Percentiles rank a stretch among this genome's conserved stretches.
Evolutionary conservation across 2,888 invertebrate genomes (phyloP).

Genomic region (Phortica okadai): DNA sequence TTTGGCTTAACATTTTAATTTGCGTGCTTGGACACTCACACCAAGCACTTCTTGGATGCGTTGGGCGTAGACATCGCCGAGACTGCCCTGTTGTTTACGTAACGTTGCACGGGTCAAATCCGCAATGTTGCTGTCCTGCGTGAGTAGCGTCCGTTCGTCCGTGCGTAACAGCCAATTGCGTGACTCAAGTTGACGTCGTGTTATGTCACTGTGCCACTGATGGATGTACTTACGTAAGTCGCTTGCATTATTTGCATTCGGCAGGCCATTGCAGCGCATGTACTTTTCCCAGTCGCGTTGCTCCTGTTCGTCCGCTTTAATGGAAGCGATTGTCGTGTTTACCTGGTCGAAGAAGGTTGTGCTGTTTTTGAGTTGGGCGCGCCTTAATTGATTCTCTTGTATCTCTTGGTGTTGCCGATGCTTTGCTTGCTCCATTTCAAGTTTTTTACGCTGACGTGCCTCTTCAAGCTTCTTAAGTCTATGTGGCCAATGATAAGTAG

Average conservation of each 20-base stretch:
- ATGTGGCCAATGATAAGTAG: background rate
- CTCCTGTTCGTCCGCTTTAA: conserved; percentile 67
- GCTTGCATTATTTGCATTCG: conserved; percentile 74
- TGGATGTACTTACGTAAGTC: conserved; percentile 76
- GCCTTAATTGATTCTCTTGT: conserved; percentile 72
- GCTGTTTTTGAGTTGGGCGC: conserved; percentile 73
- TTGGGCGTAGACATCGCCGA: conserved; percentile 74
- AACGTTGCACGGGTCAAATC: conserved; percentile 71
- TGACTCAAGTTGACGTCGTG: conserved; percentile 61
- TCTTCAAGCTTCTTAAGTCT: conserved; percentile 75
- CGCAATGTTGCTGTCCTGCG: conserved; percentile 71
- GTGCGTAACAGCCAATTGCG: conserved; percentile 75
- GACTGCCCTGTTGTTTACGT: conserved; percentile 70
- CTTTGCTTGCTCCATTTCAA: conserved; percentile 75
- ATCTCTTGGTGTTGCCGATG: conserved; percentile 74
- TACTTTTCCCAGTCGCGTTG: conserved; percentile 75
- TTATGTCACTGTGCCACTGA: conserved; percentile 73
- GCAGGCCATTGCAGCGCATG: conserved; percentile 76
- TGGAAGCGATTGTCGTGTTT: conserved; percentile 65
- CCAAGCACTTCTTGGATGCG: conserved; percentile 74
- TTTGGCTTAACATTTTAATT: conserved; percentile 33
- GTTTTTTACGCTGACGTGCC: conserved; percentile 73
- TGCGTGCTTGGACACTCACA: conserved; percentile 52
- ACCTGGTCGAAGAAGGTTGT: conserved; percentile 71
- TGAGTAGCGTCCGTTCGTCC: conserved; percentile 74